Evolutionary conservation across 92 coral and sea anemone genomes (phyloP).

Genomic region (Parazoanthus darwini): DNA sequence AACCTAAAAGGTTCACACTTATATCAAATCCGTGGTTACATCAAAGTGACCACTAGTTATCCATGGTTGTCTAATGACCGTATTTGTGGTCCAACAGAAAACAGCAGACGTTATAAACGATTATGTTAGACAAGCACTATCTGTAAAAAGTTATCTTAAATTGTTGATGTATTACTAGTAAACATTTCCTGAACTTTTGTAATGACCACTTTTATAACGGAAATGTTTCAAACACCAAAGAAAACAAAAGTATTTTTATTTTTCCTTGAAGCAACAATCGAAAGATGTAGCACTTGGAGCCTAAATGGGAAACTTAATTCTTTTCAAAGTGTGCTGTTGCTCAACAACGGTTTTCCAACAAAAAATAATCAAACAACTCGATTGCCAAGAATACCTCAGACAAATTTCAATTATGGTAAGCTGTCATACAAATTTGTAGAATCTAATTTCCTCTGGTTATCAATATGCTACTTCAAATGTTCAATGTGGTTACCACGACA

Average conservation of each 20-base stretch:
- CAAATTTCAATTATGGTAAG: not conserved
- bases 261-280: not conserved
- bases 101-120: not conserved
- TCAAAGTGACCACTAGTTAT: not conserved
- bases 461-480: no score
- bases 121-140: not conserved
- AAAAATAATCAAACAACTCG: not conserved
- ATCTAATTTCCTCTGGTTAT: no score
- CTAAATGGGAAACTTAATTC: not conserved
- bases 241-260: not conserved
- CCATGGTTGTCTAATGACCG: not conserved
- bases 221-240: slow-evolving; percentile 39
- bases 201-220: slow-evolving; percentile 37
- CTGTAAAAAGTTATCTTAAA: slow-evolving; percentile 10
- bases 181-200: slow-evolving; percentile 35
- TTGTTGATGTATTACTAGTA: slow-evolving; percentile 10
- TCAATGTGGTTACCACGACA: not conserved
- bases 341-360: not conserved
- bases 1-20: not conserved
- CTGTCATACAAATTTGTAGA: not conserved
- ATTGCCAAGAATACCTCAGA: not conserved
- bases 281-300: not conserved
- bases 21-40: slow-evolving; percentile 7
- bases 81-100: not conserved
- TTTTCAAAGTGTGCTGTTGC: not conserved